These are phyloP conservation scores for Catonia carolina DNA, from an alignment of 2,888 invertebrate species.

Conservation along the genomic window DNA sequence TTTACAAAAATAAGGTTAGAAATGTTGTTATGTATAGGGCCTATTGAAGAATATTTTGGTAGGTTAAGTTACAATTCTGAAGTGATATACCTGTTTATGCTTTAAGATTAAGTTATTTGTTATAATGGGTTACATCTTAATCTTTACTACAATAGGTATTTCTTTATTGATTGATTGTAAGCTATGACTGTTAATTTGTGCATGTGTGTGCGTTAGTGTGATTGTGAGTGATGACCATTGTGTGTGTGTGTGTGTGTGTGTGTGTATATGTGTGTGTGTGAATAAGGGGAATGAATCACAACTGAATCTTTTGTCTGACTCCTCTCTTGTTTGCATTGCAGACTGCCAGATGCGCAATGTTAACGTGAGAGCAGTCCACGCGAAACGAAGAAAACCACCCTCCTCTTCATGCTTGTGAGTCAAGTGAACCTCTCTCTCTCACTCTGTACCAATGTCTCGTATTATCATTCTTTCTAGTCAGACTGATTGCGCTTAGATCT, in stretches of 20 bases:
- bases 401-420: slow-evolving; percentile 63
- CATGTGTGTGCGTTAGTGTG: too few relatives aligned
- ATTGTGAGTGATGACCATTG: background rate
- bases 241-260: background rate
- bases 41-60: too few relatives aligned
- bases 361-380: slow-evolving; percentile 64
- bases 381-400: slow-evolving; percentile 59
- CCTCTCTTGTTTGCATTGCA: slow-evolving; percentile 64
- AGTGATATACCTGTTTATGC: too few relatives aligned
- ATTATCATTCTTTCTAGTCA: slow-evolving; percentile 14
- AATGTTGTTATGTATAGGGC: too few relatives aligned
- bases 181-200: too few relatives aligned
- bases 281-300: background rate
- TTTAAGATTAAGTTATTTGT: too few relatives aligned
- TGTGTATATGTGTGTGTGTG: background rate
- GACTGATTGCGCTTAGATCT: slow-evolving; percentile 26
- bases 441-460: background rate
- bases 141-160: too few relatives aligned
- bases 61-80: too few relatives aligned
- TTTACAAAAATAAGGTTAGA: too few relatives aligned
- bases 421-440: slow-evolving; percentile 18
- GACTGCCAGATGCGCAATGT: slow-evolving; percentile 69
- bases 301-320: slow-evolving; percentile 39
- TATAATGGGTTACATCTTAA: too few relatives aligned
- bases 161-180: too few relatives aligned